Evolutionary conservation across 2,888 invertebrate species (phyloP).

Genomic region (Parascotia fuliginaria): DNA sequence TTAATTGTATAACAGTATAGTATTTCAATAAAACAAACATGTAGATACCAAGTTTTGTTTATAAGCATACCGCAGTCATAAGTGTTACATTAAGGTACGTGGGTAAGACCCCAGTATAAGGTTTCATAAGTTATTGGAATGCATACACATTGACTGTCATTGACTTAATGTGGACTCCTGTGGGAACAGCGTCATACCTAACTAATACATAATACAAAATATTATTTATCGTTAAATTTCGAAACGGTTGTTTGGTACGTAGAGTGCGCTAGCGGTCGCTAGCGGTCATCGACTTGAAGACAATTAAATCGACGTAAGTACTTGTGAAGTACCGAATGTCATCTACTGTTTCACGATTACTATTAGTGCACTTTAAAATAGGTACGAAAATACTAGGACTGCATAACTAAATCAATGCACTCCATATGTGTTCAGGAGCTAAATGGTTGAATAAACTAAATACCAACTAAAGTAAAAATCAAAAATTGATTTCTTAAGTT

Average conservation of each 20-base stretch:
- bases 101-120: too few species aligned
- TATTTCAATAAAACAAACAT: slow-evolving; percentile 2
- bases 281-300: slow-evolving; percentile 77
- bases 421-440: background rate
- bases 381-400: slow-evolving; percentile 1
- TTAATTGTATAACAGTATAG: background rate
- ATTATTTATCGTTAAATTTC: slow-evolving; percentile 29
- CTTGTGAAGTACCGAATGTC: slow-evolving; percentile 51
- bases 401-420: background rate
- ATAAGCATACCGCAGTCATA: too few species aligned
- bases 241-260: slow-evolving; percentile 35
- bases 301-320: slow-evolving; percentile 73
- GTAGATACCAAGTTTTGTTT: too few species aligned
- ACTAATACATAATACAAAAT: slow-evolving; percentile 22
- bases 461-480: background rate
- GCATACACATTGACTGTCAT: background rate
- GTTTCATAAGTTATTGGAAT: slow-evolving; percentile 5
- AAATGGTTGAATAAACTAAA: background rate
- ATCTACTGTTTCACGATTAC: slow-evolving; percentile 39
- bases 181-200: slow-evolving; percentile 10
- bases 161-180: slow-evolving; percentile 3
- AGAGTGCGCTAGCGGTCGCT: slow-evolving; percentile 60
- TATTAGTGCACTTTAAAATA: slow-evolving; percentile 9
- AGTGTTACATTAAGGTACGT: slow-evolving; percentile 5
- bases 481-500: slow-evolving; percentile 9